Base-by-base conservation (phyloP, 2,888 invertebrate genomes). In the Hypomecis atomaria region DNA sequence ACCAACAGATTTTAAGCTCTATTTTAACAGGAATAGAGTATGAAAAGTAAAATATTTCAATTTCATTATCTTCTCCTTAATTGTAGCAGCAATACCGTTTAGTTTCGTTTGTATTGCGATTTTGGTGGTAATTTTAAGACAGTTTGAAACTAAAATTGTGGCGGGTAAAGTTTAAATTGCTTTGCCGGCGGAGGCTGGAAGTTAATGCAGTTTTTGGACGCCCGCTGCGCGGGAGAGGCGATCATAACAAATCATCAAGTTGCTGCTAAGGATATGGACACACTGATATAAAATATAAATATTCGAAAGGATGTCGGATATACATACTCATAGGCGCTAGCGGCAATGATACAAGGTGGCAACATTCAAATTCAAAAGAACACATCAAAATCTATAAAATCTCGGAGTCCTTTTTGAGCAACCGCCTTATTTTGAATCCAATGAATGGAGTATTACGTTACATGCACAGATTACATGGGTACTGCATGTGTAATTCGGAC, bases 241-340 rank as follows among this genome's bases (percentile, higher is more conserved):
- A 90, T 89, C 89, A 89, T 87, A 89, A 90, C 90, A 90, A 90
- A 90, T 90, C 90, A 89, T 84, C 82, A 78, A 76, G 81, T 81
- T 79, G 78, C 80, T 79, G 70, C 70, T 77, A 75, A 81, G 75
- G 83, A 76, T 65, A 65, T 58, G 70, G 63, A 73, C 73, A 82
- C 76, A 82, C 67, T 62, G 59, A 57, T 49, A 50, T 48, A 62
- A 56, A 56, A 37, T 6, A 13, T 4, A 11, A 62, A 70, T 53
- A 23, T 53, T 2, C n/a, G n/a, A n/a, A n/a, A n/a, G n/a, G n/a
- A n/a, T n/a, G n/a, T n/a, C n/a, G n/a, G n/a, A n/a, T n/a, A n/a
- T n/a, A n/a, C n/a, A n/a, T n/a, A n/a, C n/a, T n/a, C n/a, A n/a
- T n/a, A n/a, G n/a, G n/a, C n/a, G n/a, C n/a, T n/a, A n/a, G n/a